phyloP scores from a whole-genome alignment of 1,140 invertebrate species.

The Drosophila gunungcola region DNA sequence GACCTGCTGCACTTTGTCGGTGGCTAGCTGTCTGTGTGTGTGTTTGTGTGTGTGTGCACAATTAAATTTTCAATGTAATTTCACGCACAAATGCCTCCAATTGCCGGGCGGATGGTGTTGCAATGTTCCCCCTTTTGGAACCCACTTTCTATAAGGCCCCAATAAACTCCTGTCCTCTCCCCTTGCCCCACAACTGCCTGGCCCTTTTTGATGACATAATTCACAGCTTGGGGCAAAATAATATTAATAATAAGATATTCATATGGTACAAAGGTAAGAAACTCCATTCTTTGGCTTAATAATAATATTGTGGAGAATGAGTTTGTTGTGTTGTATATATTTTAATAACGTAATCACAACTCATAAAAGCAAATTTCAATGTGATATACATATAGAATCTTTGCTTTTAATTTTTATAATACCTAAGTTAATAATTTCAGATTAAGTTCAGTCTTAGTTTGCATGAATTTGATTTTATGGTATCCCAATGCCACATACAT shows the following conservation, averaged over 20 bases:
- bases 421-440: too few relatives aligned
- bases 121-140: neutral
- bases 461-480: too few relatives aligned
- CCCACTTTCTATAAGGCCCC: neutral
- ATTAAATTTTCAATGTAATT: constrained; percentile 82
- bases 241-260: neutral
- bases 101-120: constrained; percentile 38
- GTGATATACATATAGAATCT: too few relatives aligned
- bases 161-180: neutral
- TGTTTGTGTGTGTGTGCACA: constrained; percentile 45
- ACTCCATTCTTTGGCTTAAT: too few relatives aligned
- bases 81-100: constrained; percentile 75
- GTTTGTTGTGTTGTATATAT: too few relatives aligned
- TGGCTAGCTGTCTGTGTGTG: neutral
- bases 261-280: too few relatives aligned
- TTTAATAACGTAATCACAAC: too few relatives aligned
- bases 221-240: constrained; percentile 8
- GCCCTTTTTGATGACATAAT: neutral
- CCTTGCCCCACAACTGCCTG: neutral
- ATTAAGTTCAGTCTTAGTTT: too few relatives aligned
- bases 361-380: too few relatives aligned
- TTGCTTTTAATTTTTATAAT: too few relatives aligned
- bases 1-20: constrained; percentile 47
- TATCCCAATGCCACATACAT: too few relatives aligned
- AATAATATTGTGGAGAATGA: too few relatives aligned